Evolutionary conservation across 2,888 invertebrate species (phyloP).

Genomic region (Lasioglossum calceatum): DNA sequence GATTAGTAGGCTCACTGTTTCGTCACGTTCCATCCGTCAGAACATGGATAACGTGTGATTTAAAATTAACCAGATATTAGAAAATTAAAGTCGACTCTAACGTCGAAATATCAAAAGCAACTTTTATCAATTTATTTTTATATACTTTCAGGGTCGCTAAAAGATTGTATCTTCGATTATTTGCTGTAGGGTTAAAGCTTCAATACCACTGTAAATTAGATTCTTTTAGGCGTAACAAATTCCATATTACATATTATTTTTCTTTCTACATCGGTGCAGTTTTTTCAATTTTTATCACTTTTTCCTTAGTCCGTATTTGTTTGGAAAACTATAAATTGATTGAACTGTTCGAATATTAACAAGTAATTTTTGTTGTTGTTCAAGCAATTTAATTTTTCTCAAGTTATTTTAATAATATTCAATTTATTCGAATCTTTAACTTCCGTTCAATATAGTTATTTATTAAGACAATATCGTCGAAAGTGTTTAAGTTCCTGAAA

Average conservation of each 20-base stretch:
- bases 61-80: conserved; percentile 32
- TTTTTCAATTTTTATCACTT: neutral
- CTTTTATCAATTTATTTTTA: neutral
- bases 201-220: neutral
- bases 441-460: neutral
- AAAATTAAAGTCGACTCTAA: neutral
- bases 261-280: neutral
- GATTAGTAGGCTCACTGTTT: conserved; percentile 80
- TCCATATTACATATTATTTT: neutral
- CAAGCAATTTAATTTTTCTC: neutral
- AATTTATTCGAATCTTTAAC: neutral
- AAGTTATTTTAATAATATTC: neutral
- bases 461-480: neutral
- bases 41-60: conserved; percentile 52
- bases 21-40: conserved; percentile 72
- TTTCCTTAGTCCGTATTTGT: neutral
- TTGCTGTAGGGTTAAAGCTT: neutral
- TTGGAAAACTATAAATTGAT: neutral
- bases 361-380: neutral
- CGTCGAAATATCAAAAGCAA: neutral
- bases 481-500: neutral
- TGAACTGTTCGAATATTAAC: neutral
- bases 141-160: neutral
- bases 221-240: conserved; percentile 3
- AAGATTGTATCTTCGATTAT: neutral